Evolutionary conservation across 2,797 vertebrate species (phyloP).

Genomic region (Rhinella marina): DNA sequence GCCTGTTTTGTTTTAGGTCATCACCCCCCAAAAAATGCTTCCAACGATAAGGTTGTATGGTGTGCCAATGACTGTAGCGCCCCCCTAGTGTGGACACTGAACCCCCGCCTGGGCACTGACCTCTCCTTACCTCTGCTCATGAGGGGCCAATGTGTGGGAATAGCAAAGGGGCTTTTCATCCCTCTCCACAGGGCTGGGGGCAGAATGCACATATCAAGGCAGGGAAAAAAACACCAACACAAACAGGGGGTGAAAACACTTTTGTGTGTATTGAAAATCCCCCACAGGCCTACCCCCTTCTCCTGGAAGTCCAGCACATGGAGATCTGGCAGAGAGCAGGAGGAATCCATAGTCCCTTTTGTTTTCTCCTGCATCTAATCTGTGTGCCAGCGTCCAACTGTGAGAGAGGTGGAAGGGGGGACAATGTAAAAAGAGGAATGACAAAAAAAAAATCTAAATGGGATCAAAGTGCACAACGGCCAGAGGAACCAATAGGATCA

Average conservation of each 20-base stretch:
- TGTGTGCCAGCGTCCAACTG: constrained; percentile 52
- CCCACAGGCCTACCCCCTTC: constrained; percentile 31
- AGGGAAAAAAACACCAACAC: constrained; percentile 48
- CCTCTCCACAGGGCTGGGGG: constrained; percentile 55
- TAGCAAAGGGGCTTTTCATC: constrained; percentile 52
- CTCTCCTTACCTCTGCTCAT: constrained; percentile 54
- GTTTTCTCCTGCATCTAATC: constrained; percentile 58
- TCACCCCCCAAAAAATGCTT: not conserved
- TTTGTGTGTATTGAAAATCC: constrained; percentile 54
- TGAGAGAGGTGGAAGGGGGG: not conserved
- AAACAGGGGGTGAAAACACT: constrained; percentile 56
- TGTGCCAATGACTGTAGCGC: not conserved
- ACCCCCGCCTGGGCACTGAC: constrained; percentile 55
- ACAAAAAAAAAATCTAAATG: constrained; percentile 54
- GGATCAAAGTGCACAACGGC: constrained; percentile 60
- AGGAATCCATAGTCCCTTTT: constrained; percentile 42
- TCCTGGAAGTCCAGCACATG: constrained; percentile 52
- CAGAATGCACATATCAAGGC: constrained; percentile 63
- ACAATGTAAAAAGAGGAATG: constrained; percentile 52
- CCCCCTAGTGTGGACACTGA: constrained; percentile 39
- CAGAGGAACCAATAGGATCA: constrained; percentile 37
- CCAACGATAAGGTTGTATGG: not conserved
- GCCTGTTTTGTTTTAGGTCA: not conserved
- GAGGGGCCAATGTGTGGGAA: constrained; percentile 57
- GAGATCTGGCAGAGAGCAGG: constrained; percentile 27